These are phyloP conservation scores for Tragopan temminckii DNA, from an alignment of 2,797 vertebrate species.

Conservation along the genomic window DNA sequence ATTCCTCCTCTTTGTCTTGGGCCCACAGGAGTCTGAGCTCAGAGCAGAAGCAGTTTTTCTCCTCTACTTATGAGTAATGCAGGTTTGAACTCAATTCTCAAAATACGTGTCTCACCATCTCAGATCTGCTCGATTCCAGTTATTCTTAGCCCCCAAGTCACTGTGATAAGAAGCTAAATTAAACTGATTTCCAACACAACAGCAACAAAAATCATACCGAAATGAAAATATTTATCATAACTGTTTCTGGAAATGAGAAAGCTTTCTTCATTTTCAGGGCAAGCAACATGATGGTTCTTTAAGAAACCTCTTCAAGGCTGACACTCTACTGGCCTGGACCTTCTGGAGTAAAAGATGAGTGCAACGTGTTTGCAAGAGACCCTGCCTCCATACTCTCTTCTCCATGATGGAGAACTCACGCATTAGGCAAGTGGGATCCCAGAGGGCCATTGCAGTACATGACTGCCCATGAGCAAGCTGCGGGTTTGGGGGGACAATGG, in stretches of 20 bases:
- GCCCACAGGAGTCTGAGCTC: not conserved
- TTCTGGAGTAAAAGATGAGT: not conserved
- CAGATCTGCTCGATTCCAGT: slow-evolving; percentile 33
- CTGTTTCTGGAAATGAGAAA: slow-evolving; percentile 21
- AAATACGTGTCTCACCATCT: slow-evolving; percentile 36
- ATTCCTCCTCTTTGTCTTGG: not conserved
- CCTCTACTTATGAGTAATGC: slow-evolving; percentile 25
- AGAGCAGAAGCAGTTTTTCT: not conserved
- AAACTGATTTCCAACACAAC: slow-evolving; percentile 30
- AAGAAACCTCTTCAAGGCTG: not conserved
- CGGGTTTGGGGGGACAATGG: not conserved
- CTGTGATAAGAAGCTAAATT: slow-evolving; percentile 23
- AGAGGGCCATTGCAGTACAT: rapidly evolving
- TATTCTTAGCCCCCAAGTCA: slow-evolving; percentile 57
- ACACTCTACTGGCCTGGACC: not conserved
- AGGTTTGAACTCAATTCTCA: slow-evolving; percentile 27
- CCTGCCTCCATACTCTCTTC: not conserved
- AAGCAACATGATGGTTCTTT: not conserved
- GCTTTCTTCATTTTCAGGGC: not conserved
- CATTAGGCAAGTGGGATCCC: not conserved
- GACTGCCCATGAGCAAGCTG: not conserved
- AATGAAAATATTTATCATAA: slow-evolving; percentile 57
- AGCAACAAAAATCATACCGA: not conserved
- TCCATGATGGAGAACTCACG: not conserved
- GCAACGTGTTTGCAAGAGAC: not conserved